Evolutionary conservation across 2,797 vertebrate genomes (phyloP).

Genomic region (Corythornis leucogaster): DNA sequence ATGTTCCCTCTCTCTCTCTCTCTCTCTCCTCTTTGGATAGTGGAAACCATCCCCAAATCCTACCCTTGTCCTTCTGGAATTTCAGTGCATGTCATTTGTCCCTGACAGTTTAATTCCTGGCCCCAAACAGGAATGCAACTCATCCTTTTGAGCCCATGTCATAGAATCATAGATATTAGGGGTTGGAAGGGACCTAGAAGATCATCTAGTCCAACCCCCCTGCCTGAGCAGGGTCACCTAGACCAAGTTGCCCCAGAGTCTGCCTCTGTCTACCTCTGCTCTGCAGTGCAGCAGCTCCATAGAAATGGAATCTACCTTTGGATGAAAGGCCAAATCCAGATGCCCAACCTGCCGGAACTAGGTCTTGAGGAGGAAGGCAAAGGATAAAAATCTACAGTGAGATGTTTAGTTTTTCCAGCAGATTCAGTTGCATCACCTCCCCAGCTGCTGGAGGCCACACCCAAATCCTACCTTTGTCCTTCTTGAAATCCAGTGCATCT

Average conservation of each 20-base stretch:
- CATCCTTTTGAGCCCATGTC: neutral
- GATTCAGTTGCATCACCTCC: neutral
- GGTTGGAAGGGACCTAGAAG: too few relatives aligned
- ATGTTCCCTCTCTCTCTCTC: neutral
- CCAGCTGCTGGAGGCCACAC: neutral
- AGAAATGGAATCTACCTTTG: neutral
- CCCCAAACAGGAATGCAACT: neutral
- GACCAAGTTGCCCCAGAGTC: too few relatives aligned
- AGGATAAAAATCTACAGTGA: accelerated
- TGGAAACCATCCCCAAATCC: neutral
- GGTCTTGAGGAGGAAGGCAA: neutral
- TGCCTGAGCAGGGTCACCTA: too few relatives aligned
- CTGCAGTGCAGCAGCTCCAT: neutral
- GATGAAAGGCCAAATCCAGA: neutral
- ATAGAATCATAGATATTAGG: too few relatives aligned
- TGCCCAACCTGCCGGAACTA: neutral
- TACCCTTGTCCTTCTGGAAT: neutral
- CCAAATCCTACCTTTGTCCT: slow-evolving; percentile 90
- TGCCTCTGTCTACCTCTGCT: neutral
- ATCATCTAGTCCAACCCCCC: too few relatives aligned
- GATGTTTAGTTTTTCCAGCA: neutral
- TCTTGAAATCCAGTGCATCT: slow-evolving; percentile 98
- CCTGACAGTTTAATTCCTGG: neutral
- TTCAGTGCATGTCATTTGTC: neutral
- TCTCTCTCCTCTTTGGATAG: neutral